Evolutionary conservation across 2,888 invertebrate species (phyloP).

Genomic region (Steromphala cineraria): DNA sequence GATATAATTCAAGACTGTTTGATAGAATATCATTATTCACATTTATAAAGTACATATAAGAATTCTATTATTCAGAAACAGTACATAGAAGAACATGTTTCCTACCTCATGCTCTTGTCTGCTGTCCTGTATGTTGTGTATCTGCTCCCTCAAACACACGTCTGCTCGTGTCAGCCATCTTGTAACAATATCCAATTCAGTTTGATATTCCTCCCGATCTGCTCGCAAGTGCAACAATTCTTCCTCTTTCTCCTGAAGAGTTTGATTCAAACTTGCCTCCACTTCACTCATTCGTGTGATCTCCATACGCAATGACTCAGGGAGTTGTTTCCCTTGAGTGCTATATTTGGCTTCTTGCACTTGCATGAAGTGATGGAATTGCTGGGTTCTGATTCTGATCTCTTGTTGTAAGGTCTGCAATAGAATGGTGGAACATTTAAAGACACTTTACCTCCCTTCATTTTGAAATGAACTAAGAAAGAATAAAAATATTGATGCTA

Average conservation of each 20-base stretch:
- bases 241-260: conserved; percentile 58
- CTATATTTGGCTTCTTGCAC: conserved; percentile 60
- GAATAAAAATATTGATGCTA: not conserved
- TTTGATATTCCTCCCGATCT: conserved; percentile 52
- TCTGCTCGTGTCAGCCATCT: conserved; percentile 61
- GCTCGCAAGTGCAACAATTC: conserved; percentile 58
- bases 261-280: conserved; percentile 46
- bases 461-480: not conserved
- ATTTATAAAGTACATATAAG: too few species aligned
- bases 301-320: conserved; percentile 53
- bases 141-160: conserved; percentile 53
- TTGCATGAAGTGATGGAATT: conserved; percentile 52
- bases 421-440: not conserved
- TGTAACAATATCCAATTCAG: conserved; percentile 46
- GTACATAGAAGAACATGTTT: not conserved
- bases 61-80: too few species aligned
- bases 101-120: conserved; percentile 61
- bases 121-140: conserved; percentile 56
- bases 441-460: too few species aligned
- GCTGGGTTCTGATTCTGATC: conserved; percentile 56
- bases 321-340: conserved; percentile 51
- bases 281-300: conserved; percentile 48
- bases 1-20: too few species aligned
- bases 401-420: conserved; percentile 62
- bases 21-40: too few species aligned